Conservation (phyloP, 2,113 vertebrate species). For the Amphiprion ocellaris region DNA sequence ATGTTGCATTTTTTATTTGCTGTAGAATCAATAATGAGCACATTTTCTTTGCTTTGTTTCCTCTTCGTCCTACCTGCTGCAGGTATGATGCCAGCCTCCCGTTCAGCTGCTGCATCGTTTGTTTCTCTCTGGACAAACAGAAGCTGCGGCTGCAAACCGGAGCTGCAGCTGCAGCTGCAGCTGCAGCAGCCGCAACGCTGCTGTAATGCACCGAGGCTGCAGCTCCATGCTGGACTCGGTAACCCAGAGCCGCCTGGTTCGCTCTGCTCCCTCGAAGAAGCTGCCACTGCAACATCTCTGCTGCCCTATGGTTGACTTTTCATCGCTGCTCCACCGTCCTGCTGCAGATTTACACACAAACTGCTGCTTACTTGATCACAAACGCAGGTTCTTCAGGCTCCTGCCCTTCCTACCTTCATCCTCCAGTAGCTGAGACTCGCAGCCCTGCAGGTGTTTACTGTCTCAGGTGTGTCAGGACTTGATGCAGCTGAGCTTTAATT, state of each 20-base stretch:
- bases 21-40: too few relatives aligned
- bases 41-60: too few relatives aligned
- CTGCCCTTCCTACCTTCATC: too few relatives aligned
- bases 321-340: background rate
- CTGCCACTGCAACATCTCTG: constrained; percentile 48
- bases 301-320: background rate
- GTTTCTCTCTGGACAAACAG: constrained; percentile 26
- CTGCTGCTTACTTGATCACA: background rate
- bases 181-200: background rate
- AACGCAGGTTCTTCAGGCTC: too few relatives aligned
- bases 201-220: background rate
- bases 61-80: constrained; percentile 51
- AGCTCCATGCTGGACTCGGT: background rate
- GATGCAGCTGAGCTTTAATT: constrained; percentile 13
- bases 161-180: background rate
- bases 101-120: constrained; percentile 50
- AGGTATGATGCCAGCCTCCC: constrained; percentile 52
- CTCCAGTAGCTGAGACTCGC: background rate
- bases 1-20: too few relatives aligned
- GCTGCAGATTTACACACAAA: too few relatives aligned
- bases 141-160: background rate
- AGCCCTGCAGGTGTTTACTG: background rate
- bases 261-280: constrained; percentile 2
- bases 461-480: constrained; percentile 25
- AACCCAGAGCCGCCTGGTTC: background rate